These are phyloP conservation scores for Drosophila burlai DNA, from an alignment of 1,140 invertebrate species.

Conservation along the genomic window DNA sequence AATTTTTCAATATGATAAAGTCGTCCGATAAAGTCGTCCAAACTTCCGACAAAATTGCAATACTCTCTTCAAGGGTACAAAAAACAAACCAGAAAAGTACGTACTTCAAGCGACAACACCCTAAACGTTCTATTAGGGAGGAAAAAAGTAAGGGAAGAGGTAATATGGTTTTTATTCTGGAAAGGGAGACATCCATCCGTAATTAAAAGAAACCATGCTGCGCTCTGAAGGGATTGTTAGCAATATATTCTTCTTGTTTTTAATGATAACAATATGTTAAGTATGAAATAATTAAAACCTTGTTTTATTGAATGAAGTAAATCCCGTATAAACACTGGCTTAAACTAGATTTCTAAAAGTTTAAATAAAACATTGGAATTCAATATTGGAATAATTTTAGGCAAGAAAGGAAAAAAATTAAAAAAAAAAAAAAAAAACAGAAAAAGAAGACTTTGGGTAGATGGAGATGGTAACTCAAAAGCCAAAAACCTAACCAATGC, in stretches of 20 bases:
- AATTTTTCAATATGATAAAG: too few species aligned
- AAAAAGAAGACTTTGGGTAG: background rate
- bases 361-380: background rate
- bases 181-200: slow-evolving; percentile 33
- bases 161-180: slow-evolving; percentile 7
- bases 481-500: background rate
- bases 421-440: background rate
- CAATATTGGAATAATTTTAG: too few species aligned
- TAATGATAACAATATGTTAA: slow-evolving; percentile 9
- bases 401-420: too few species aligned
- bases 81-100: slow-evolving; percentile 16
- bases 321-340: background rate
- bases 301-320: background rate
- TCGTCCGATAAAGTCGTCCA: too few species aligned
- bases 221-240: slow-evolving; percentile 18
- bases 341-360: background rate
- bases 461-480: background rate
- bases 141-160: slow-evolving; percentile 6
- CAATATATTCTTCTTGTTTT: slow-evolving; percentile 3
- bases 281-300: background rate
- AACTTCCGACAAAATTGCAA: background rate
- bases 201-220: slow-evolving; percentile 72
- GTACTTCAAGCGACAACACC: slow-evolving; percentile 8
- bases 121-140: slow-evolving; percentile 12
- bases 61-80: background rate